Conservation (phyloP, 2,797 vertebrate genomes). For the Cryptoprocta ferox region DNA sequence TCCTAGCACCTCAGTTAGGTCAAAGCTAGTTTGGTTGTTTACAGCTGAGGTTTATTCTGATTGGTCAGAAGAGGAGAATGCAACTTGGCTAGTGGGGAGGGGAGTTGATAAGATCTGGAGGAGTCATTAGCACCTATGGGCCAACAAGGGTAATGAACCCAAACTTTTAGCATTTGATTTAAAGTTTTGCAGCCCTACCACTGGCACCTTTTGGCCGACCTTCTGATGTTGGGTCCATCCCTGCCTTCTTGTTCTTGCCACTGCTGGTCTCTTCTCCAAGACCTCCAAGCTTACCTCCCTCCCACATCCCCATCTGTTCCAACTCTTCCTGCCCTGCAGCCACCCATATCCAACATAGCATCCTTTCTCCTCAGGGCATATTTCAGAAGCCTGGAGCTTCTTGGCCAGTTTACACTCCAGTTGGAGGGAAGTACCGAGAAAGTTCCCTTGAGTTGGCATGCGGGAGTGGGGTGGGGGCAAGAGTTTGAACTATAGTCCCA, state of each 20-base stretch:
- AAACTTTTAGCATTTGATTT: not conserved
- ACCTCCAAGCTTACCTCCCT: not conserved
- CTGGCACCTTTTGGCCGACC: not conserved
- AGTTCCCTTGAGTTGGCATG: not conserved
- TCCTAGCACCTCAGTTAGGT: not conserved
- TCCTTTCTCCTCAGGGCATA: not conserved
- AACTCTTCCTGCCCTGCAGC: not conserved
- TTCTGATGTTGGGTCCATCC: not conserved
- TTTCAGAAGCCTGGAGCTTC: not conserved
- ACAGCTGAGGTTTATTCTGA: not conserved
- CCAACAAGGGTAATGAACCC: too few species aligned
- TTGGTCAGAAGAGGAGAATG: not conserved
- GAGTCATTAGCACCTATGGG: too few species aligned
- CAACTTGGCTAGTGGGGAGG: not conserved
- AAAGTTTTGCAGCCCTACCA: not conserved
- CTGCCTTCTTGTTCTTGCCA: not conserved
- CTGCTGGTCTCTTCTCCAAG: not conserved
- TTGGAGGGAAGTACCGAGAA: not conserved
- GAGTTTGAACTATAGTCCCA: not conserved
- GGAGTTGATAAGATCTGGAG: not conserved
- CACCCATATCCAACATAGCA: not conserved
- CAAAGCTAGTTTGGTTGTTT: not conserved
- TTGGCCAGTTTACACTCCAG: not conserved
- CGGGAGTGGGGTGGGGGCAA: rapidly evolving
- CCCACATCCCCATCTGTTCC: too few species aligned